phyloP scores from a whole-genome alignment of 1,140 invertebrate genomes.

The Tenebrio molitor region DNA sequence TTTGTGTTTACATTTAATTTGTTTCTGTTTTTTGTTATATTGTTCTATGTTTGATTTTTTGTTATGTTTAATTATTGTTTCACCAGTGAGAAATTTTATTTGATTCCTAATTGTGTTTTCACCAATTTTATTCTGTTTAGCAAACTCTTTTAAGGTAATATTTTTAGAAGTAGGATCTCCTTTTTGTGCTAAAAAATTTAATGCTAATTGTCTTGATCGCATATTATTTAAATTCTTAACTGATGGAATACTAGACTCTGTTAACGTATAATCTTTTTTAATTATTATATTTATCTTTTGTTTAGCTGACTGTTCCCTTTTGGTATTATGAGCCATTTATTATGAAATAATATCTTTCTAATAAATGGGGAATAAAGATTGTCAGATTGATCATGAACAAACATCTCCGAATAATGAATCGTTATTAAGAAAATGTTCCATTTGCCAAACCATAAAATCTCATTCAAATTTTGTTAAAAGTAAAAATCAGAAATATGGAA shows the following conservation, averaged over 20 bases:
- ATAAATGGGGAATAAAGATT: conserved; percentile 34
- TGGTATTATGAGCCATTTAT: conserved; percentile 36
- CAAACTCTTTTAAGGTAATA: too few relatives aligned
- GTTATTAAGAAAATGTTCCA: conserved; percentile 44
- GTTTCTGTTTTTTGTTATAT: too few relatives aligned
- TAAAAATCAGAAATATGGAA: conserved; percentile 43
- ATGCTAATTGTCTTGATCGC: conserved; percentile 29
- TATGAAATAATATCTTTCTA: conserved; percentile 39
- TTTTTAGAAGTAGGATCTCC: too few relatives aligned
- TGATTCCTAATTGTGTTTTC: too few relatives aligned
- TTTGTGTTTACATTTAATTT: too few relatives aligned
- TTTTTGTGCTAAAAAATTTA: conserved; percentile 32
- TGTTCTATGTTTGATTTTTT: too few relatives aligned
- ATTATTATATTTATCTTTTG: too few relatives aligned
- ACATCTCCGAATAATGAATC: conserved; percentile 20
- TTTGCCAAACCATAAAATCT: conserved; percentile 44
- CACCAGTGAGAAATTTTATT: too few relatives aligned
- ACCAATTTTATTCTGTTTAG: too few relatives aligned
- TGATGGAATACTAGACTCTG: conserved; percentile 25
- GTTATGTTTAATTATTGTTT: too few relatives aligned
- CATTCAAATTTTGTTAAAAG: conserved; percentile 44
- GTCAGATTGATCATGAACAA: conserved; percentile 31
- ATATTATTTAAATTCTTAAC: conserved; percentile 35
- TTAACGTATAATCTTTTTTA: too few relatives aligned
- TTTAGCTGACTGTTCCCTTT: conserved; percentile 28